Evolutionary conservation across 2,888 invertebrate species (phyloP), one percentile per base, ranked within the genome.

Genomic region (Macrophya alboannulata): DNA sequence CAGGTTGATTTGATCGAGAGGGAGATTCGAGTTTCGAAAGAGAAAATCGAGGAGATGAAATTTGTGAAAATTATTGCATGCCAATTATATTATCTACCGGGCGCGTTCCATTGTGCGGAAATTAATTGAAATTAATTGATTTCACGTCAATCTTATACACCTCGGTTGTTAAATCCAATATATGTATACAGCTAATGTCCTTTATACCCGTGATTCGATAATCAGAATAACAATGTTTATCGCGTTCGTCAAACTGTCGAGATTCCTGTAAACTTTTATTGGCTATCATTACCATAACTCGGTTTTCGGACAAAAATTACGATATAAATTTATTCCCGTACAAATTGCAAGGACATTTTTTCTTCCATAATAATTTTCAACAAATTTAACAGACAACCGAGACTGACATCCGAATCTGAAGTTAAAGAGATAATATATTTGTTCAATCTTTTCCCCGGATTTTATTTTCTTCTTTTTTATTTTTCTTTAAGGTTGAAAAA

Each of bases 91-190:
- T 55, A 62, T 62, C n/a, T n/a, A n/a, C 37, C 25, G 21, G 43
- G 40, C 62, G 62, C 81, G 62, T 9, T 62, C 62, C 43, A 81
- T 81, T 81, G 62, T 81, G 81, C 25, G 81, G 59, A 81, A 31
- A 81, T 81, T 81, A 81, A 81, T 81, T 81, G 81, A 59, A 81
- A 81, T 79, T 62, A 81, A 81, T 81, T 62, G 81, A 81, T 81
- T 81, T 81, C 62, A 81, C 62, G 81, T 81, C 81, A 81, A 81
- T 81, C 40, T 81, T 81, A 62, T 62, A 62, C 81, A 62, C 81
- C 62, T 45, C 81, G 62, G 12, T 59, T 25, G 59, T 43, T 81
- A 81, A 6, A 43, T 81, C 40, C 12, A 31, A 31, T 51, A 77
- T 55, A 21, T 21, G 5, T 10, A 43, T 9, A 51, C 10, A 48